Conservation (phyloP, 2,888 invertebrate species). For the Periphyllus acericola region DNA sequence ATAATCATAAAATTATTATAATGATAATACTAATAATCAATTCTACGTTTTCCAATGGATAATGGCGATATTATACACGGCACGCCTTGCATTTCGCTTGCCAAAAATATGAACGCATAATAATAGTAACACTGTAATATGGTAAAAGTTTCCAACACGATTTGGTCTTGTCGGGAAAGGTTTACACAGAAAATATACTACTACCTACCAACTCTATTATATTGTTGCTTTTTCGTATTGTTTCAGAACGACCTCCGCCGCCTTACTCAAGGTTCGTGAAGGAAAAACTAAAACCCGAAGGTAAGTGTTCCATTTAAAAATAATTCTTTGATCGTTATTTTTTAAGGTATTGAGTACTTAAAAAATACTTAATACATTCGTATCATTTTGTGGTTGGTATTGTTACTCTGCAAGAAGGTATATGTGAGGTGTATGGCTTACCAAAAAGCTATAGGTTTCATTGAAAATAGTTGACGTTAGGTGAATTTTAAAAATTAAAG, state of each 20-base stretch:
- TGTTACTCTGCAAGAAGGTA: no score
- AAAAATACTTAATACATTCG: neutral
- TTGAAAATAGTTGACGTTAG: neutral
- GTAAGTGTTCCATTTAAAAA: conserved; percentile 70
- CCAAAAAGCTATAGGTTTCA: neutral
- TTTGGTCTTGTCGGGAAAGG: neutral
- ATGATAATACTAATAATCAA: neutral
- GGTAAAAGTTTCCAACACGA: neutral
- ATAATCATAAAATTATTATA: neutral
- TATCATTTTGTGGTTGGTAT: neutral
- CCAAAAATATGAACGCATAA: neutral
- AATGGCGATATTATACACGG: neutral
- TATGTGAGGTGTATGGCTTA: neutral
- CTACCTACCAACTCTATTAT: neutral
- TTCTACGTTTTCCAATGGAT: neutral
- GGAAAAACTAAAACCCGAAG: conserved; percentile 79
- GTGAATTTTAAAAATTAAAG: neutral
- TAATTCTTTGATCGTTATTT: neutral
- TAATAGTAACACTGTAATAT: neutral
- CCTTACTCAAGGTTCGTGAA: conserved; percentile 80
- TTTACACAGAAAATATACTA: neutral
- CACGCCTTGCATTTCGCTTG: neutral
- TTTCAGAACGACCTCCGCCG: conserved; percentile 85
- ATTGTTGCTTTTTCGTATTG: conserved; percentile 66
- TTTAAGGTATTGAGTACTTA: neutral